Percentiles rank a stretch among this genome's conserved stretches.
These are phyloP conservation scores for Anoncus sp. DNA, from an alignment of 2,888 invertebrate species.

Conservation along the genomic window DNA sequence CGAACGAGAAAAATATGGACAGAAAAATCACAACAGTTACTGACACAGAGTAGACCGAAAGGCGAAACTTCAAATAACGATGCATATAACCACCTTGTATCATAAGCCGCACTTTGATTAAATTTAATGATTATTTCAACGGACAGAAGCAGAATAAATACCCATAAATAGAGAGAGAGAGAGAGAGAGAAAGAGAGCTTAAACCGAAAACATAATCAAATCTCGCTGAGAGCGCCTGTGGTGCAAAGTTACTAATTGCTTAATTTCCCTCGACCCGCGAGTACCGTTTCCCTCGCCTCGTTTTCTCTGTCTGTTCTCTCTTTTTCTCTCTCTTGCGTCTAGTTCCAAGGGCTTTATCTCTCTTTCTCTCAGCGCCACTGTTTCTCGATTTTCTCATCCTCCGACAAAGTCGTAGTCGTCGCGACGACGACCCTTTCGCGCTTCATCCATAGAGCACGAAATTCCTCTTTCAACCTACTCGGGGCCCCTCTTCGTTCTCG, in stretches of 20 bases:
- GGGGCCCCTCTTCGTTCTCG: slow-evolving; percentile 23
- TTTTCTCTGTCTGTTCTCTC: slow-evolving; percentile 29
- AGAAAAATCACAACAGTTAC: no score
- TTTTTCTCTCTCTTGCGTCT: slow-evolving; percentile 12
- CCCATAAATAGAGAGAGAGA: no score
- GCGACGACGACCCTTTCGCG: slow-evolving; percentile 54
- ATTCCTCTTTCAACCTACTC: slow-evolving; percentile 63
- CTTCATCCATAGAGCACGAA: slow-evolving; percentile 50
- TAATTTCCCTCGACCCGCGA: slow-evolving; percentile 80
- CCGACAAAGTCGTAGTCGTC: slow-evolving; percentile 14
- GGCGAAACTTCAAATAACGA: no score
- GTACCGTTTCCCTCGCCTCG: slow-evolving; percentile 52
- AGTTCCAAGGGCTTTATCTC: slow-evolving; percentile 59
- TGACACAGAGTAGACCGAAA: no score
- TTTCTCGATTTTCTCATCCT: slow-evolving; percentile 61
- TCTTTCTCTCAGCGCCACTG: slow-evolving; percentile 45
- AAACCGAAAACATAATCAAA: slow-evolving; percentile 83
- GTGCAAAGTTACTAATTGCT: slow-evolving; percentile 83
- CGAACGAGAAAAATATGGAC: no score
- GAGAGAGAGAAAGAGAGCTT: slow-evolving; percentile 72
- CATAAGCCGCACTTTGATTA: no score
- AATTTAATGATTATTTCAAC: no score
- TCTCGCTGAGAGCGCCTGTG: slow-evolving; percentile 80
- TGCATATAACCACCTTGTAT: no score
- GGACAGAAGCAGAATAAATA: no score